phyloP scores from a whole-genome alignment of 1,140 invertebrate genomes.

The Drosophila truncata region DNA sequence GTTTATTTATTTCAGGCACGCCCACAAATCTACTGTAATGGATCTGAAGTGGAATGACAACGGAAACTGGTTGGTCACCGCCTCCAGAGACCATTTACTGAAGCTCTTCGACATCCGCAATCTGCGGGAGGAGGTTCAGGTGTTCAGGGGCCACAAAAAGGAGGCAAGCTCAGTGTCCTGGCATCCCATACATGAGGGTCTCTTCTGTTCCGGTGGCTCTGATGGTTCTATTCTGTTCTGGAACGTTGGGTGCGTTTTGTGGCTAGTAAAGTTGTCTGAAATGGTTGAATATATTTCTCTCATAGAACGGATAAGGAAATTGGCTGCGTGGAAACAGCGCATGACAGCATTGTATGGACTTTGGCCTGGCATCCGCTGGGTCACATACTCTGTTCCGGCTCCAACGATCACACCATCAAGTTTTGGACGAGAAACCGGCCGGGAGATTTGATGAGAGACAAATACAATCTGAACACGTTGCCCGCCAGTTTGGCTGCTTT shows the following conservation, averaged over 20 bases:
- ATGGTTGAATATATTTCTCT: background rate
- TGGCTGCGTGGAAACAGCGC: slow-evolving; percentile 98
- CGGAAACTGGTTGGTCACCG: slow-evolving; percentile 99
- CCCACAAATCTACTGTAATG: slow-evolving; percentile 99
- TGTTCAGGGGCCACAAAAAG: slow-evolving; percentile 99
- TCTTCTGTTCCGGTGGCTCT: slow-evolving; percentile 98
- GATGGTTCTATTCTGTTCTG: slow-evolving; percentile 99
- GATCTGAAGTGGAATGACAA: slow-evolving; percentile 99
- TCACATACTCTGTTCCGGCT: slow-evolving; percentile 98
- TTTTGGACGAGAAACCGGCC: slow-evolving; percentile 99
- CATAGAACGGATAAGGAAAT: slow-evolving; percentile 98
- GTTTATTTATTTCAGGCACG: slow-evolving; percentile 90
- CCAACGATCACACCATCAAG: slow-evolving; percentile 99
- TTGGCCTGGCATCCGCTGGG: slow-evolving; percentile 99
- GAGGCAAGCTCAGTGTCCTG: slow-evolving; percentile 98
- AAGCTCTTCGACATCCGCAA: slow-evolving; percentile 99
- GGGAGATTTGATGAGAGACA: slow-evolving; percentile 99
- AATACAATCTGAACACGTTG: slow-evolving; percentile 97
- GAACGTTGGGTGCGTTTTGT: slow-evolving; percentile 94
- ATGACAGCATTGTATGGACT: slow-evolving; percentile 99
- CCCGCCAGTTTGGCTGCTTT: slow-evolving; percentile 90
- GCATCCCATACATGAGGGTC: slow-evolving; percentile 98
- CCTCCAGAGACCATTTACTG: slow-evolving; percentile 98
- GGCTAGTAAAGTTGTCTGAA: background rate
- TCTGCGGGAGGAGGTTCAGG: slow-evolving; percentile 96